Base-by-base conservation (phyloP, 1,140 invertebrate species). In the Pogonognathellus flavescens region DNA sequence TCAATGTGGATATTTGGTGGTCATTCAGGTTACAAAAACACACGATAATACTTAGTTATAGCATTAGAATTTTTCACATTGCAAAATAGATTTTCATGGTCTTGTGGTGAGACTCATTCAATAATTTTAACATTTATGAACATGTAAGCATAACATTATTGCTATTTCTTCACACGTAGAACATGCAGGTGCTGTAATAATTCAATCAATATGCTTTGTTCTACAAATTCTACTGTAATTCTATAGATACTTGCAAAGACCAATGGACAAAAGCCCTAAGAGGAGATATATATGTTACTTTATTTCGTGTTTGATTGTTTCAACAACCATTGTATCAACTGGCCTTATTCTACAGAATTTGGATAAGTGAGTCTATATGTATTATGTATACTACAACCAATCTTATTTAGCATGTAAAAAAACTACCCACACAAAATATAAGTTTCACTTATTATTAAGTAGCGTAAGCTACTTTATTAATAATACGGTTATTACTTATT, bases 1-100 rank as follows among this genome's bases (percentile, higher is more conserved):
- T 76, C 3, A 76, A 76, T 18, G 70, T 76, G 13, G 70, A 76
- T 10, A 76, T 76, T 76, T 76, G 70, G 70, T 76, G 70, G 31
- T 50, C 70, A 41, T 76, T 76, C 70, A n/a, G 70, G 70, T 76
- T 8, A 0, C n/a, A 70, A 70, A 70, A 2, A n/a, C n/a, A n/a
- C n/a, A n/a, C n/a, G n/a, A n/a, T n/a, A n/a, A 25, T 22, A 66
- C 22, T 0, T 66, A 59, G 0, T n/a, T 14, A 14, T 59, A 59
- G 10, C 11, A 55, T 9, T 55, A 1, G 53, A 11, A 1, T 14
- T 59, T n/a, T n/a, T n/a, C n/a, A n/a, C n/a, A n/a, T n/a, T n/a
- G n/a, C n/a, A n/a, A n/a, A n/a, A n/a, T n/a, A n/a, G n/a, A n/a
- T n/a, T n/a, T n/a, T n/a, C n/a, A n/a, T n/a, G n/a, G n/a, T n/a